Conservation (phyloP, 2,888 invertebrate genomes). For the Spialia ferax region DNA sequence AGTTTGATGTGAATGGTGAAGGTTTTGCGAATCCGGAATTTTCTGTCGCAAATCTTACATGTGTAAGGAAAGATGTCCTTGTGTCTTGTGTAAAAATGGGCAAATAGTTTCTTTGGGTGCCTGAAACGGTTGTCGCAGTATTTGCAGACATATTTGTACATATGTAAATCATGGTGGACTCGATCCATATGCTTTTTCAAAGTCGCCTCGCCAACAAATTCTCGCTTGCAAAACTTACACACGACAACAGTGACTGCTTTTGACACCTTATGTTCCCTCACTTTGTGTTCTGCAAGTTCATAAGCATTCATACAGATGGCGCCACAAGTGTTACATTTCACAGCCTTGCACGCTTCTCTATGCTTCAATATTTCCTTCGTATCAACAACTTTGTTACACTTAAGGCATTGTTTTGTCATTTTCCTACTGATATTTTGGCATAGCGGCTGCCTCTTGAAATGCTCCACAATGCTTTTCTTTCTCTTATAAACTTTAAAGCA, state of each 20-base stretch:
- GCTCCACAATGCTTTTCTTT: conserved; percentile 50
- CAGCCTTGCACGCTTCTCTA: conserved; percentile 50
- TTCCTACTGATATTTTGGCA: conserved; percentile 31
- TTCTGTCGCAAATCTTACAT: conserved; percentile 69
- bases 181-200: conserved; percentile 66
- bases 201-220: conserved; percentile 59
- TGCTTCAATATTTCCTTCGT: conserved; percentile 48
- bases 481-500: conserved; percentile 49
- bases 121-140: conserved; percentile 63
- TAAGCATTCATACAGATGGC: conserved; percentile 46
- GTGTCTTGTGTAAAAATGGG: conserved; percentile 66
- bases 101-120: conserved; percentile 72
- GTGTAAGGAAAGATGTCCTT: conserved; percentile 67
- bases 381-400: conserved; percentile 54
- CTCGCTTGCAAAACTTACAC: conserved; percentile 66
- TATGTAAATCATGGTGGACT: conserved; percentile 55
- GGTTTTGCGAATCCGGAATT: conserved; percentile 62
- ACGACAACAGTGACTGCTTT: conserved; percentile 50
- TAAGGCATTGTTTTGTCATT: conserved; percentile 48
- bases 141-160: conserved; percentile 72
- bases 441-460: conserved; percentile 46
- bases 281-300: conserved; percentile 61
- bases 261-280: conserved; percentile 55
- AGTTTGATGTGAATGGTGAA: conserved; percentile 77
- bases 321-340: conserved; percentile 62